Base-by-base conservation (phyloP, 2,113 vertebrate genomes). In the Hemichromis elongatus region DNA sequence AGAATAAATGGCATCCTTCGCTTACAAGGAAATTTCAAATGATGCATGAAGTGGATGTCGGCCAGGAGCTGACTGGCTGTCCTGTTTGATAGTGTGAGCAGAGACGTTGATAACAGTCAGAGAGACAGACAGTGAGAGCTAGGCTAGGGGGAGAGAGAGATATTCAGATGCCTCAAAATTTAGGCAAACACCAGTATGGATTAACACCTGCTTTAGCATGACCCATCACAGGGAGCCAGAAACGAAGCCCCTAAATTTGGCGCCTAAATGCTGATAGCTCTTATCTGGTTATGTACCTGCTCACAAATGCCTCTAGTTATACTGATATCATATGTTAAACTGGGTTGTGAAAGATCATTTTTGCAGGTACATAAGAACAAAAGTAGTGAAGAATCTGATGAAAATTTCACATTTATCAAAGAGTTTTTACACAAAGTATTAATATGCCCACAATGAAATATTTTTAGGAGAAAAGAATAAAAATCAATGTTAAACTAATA, bases 1-100 rank as follows among this genome's bases (percentile, higher is more conserved):
- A 35, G 63, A 84, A 70, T 83, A 79, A 88, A 86, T 78, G 73
- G 47, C 75, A 52, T 90, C 78, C 26, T 89, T 33, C 35, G 54
- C 52, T 77, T 77, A 87, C 81, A 14, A 55, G 79, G 59, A 86
- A 26, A 55, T 92, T 82, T 77, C 52, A 77, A 57, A 85, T 55
- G 66, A 84, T 84, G 84, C 18, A 47, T 66, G 16, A 50, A 4
- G 53, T 61, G 87, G 81, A 85, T 40, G 7, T 56, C 1, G 5
- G 83, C 70, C 75, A 81, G 16, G 16, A 30, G 75, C 21, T 33
- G 55, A 59, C 70, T 30, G 80, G 12, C 45, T 52, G 53, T 40
- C 19, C 47, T 30, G 42, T 56, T 83, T 84, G n/a, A 80, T 82
- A 28, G 18, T 42, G 37, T n/a, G 16, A 80, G 30, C 16, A 42